These are phyloP conservation scores for Coenonympha glycerion DNA, from an alignment of 2,888 invertebrate species.

Conservation along the genomic window DNA sequence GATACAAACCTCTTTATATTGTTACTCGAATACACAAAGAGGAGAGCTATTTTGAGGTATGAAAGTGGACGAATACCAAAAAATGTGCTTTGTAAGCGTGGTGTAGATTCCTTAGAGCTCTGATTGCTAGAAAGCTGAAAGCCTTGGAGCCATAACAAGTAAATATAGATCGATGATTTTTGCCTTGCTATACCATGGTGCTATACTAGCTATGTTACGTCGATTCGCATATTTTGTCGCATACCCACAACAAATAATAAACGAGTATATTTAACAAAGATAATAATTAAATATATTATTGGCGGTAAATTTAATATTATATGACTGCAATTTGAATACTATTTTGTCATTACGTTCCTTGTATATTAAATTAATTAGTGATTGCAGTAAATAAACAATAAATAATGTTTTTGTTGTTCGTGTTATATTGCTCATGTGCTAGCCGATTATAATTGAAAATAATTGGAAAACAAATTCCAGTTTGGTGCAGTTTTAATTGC, in stretches of 20 bases:
- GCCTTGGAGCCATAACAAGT: no score
- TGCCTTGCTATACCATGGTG: no score
- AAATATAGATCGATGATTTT: no score
- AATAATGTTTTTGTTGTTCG: constrained; percentile 10
- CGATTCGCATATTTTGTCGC: not conserved
- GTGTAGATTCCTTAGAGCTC: no score
- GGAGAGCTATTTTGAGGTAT: no score
- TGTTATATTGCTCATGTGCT: not conserved
- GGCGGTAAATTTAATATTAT: constrained; percentile 8
- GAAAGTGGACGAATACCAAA: no score
- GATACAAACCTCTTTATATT: not conserved
- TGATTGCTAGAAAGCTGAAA: no score
- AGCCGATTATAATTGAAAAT: constrained; percentile 5
- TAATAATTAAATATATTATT: constrained; percentile 10
- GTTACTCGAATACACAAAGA: not conserved
- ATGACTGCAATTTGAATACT: constrained; percentile 10
- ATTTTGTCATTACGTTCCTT: constrained; percentile 6
- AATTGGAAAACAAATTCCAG: constrained; percentile 5
- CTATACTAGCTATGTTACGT: no score
- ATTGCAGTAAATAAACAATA: constrained; percentile 8
- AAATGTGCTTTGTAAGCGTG: no score
- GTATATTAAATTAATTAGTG: constrained; percentile 13
- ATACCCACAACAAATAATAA: not conserved
- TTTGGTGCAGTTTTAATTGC: constrained; percentile 3
- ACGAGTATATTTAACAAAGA: not conserved